Evolutionary conservation across 1,140 invertebrate genomes (phyloP).

Genomic region (Contarinia nasturtii): DNA sequence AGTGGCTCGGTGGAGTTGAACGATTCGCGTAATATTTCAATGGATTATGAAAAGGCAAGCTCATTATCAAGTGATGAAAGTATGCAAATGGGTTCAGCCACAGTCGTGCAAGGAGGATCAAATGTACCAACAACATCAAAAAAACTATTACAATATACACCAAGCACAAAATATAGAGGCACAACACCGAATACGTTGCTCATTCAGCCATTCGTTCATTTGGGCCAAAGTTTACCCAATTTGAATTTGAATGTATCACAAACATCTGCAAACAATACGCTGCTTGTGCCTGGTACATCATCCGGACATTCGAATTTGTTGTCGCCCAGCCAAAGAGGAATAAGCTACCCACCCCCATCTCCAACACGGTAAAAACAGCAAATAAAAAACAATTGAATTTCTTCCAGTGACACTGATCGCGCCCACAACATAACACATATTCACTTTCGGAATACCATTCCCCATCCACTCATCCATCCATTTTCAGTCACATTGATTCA

Average conservation of each 20-base stretch:
- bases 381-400: neutral
- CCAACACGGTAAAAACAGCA: constrained; percentile 43
- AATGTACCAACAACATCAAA: neutral
- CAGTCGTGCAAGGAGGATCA: constrained; percentile 1
- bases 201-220: constrained; percentile 43
- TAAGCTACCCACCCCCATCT: constrained; percentile 57
- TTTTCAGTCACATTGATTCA: neutral
- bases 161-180: neutral
- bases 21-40: constrained; percentile 29
- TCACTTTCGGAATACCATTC: too few relatives aligned
- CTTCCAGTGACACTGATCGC: neutral
- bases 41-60: constrained; percentile 30
- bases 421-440: neutral
- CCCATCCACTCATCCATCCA: neutral
- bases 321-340: constrained; percentile 36
- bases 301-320: constrained; percentile 28
- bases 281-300: constrained; percentile 27
- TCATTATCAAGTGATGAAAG: constrained; percentile 32
- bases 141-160: neutral
- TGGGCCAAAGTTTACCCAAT: constrained; percentile 56
- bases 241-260: constrained; percentile 19
- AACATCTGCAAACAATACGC: constrained; percentile 29
- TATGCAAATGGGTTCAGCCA: neutral
- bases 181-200: constrained; percentile 47
- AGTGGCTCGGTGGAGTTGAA: constrained; percentile 60